Base-by-base conservation (phyloP, 2,888 invertebrate species). In the Matsumyia berberina region DNA sequence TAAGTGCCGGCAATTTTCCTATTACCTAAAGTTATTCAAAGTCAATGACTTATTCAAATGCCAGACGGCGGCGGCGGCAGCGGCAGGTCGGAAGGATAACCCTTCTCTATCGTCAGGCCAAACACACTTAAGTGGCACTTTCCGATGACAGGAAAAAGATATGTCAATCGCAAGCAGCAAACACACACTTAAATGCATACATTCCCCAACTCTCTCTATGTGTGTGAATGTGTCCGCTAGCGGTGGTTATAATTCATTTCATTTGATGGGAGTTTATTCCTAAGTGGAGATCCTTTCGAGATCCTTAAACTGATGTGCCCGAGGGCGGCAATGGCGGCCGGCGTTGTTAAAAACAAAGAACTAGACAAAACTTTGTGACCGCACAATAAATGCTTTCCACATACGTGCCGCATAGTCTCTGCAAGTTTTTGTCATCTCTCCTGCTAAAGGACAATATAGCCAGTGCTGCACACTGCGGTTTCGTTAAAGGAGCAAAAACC, bases 81-180 rank as follows among this genome's bases (percentile, higher is more conserved):
- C 19, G 7, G 35, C 8, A 17, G 37, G 53, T 46, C 37, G 72
- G 51, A 85, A 69, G 83, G 74, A 79, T 85, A 85, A 80, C 85
- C 74, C 80, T 76, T 76, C 80, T 72, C 53, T 44, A 57, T 70
- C 60, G 17, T 74, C 80, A 66, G 64, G 51, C 74, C 79, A 85
- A 85, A 85, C 85, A 85, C 51, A 80, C 85, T 80, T 80, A 85
- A 85, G 85, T 85, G 80, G 85, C 85, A 85, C 85, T 85, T 85
- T 85, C 85, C 80, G 85, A 85, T 80, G 85, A 85, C 85, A 85
- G 85, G 74, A 85, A 85, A 85, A 80, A 79, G 85, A 85, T 85
- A 85, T 80, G 85, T 85, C 85, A 85, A 85, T 85, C 76, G 76
- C 80, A 79, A 58, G 57, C 78, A 67, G 53, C 24, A 51, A 66